These are phyloP conservation scores for Odocoileus virginianus DNA, from an alignment of 2,113 vertebrate species.

Conservation along the genomic window DNA sequence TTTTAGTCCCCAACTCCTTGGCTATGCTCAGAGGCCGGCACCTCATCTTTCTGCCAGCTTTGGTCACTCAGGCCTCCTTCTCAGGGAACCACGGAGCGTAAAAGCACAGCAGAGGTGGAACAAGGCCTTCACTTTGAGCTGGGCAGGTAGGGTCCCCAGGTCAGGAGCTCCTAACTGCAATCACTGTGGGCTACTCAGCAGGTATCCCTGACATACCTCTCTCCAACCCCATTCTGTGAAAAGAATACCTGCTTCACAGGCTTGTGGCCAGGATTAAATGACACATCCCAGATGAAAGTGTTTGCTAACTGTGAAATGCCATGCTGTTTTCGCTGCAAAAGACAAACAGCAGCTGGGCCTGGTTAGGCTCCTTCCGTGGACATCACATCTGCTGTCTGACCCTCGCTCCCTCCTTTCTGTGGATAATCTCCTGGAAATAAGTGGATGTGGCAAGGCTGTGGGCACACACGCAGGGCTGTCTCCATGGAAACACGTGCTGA, in stretches of 20 bases:
- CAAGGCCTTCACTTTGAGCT: not conserved
- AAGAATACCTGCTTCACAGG: not conserved
- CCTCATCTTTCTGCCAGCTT: not conserved
- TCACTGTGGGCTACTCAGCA: not conserved
- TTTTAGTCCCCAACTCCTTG: not conserved
- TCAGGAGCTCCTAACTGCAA: not conserved
- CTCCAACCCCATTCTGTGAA: not conserved
- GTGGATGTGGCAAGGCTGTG: not conserved
- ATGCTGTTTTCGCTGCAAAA: not conserved
- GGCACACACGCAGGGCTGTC: not conserved
- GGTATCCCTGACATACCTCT: not conserved
- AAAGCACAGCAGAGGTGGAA: not conserved
- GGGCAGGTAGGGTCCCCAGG: not conserved
- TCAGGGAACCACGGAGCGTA: not conserved
- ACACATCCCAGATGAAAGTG: accelerated
- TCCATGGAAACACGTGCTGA: not conserved
- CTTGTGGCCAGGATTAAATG: not conserved
- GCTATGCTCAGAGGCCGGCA: not conserved
- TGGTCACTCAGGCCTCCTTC: not conserved
- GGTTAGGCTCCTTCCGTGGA: not conserved
- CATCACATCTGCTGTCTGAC: not conserved
- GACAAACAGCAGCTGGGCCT: not conserved
- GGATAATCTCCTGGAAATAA: not conserved
- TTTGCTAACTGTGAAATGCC: not conserved
- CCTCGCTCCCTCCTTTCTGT: not conserved